Conservation (phyloP, 1,140 invertebrate genomes). For the Steinernema feltiae region DNA sequence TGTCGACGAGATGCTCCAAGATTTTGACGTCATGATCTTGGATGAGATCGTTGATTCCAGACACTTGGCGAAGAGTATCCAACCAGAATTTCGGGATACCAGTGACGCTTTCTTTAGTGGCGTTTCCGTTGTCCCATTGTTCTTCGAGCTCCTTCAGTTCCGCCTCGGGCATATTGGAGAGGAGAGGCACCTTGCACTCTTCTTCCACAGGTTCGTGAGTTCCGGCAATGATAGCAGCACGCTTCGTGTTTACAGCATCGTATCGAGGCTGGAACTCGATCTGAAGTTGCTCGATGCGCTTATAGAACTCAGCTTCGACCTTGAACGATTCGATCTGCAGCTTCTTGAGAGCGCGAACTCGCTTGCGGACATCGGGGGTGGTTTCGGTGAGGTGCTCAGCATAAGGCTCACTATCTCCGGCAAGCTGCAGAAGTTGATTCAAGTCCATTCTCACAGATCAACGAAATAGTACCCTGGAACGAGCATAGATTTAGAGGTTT, state of each 20-base stretch:
- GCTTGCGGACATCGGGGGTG: constrained; percentile 33
- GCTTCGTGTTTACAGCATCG: constrained; percentile 55
- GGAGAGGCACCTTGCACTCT: constrained; percentile 64
- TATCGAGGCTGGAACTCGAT: constrained; percentile 68
- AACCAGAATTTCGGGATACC: constrained; percentile 96
- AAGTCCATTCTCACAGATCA: no score
- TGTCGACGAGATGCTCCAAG: constrained; percentile 80
- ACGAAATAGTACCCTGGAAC: no score
- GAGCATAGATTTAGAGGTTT: no score
- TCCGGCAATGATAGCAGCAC: constrained; percentile 66
- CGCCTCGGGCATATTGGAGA: constrained; percentile 55
- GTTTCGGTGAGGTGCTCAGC: background rate
- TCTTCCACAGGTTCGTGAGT: constrained; percentile 78
- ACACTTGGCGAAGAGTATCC: constrained; percentile 90
- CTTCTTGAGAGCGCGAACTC: constrained; percentile 84
- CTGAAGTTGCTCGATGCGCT: constrained; percentile 86
- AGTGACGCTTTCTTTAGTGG: constrained; percentile 60
- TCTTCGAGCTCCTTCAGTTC: constrained; percentile 50
- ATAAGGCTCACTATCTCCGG: no score
- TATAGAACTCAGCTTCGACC: constrained; percentile 86
- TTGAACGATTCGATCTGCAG: constrained; percentile 78
- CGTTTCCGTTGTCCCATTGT: background rate
- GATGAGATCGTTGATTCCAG: constrained; percentile 74
- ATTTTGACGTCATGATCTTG: constrained; percentile 86
- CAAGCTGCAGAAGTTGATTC: no score